phyloP scores from a whole-genome alignment of 2,113 vertebrate genomes.

The Hyperopisus bebe region DNA sequence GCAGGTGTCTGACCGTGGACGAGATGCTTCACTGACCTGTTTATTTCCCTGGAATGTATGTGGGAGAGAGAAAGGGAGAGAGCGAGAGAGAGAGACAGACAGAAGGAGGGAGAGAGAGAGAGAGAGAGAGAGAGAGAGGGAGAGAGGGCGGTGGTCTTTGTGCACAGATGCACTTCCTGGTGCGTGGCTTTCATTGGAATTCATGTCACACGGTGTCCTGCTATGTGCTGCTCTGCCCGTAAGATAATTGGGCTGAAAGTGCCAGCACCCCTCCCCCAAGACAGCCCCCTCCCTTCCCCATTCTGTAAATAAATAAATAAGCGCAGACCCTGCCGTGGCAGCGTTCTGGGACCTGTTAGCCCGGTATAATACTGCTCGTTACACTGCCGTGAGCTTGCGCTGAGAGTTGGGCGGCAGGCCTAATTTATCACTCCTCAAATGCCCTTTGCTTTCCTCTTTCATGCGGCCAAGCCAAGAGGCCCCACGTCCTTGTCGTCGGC shows the following conservation, averaged over 20 bases:
- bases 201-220: slow-evolving; percentile 55
- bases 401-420: slow-evolving; percentile 45
- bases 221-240: slow-evolving; percentile 44
- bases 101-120: background rate
- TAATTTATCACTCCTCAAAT: slow-evolving; percentile 54
- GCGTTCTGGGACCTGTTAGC: slow-evolving; percentile 50
- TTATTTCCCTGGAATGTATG: background rate
- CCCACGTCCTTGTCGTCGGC: background rate
- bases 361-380: slow-evolving; percentile 50
- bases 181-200: slow-evolving; percentile 57
- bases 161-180: slow-evolving; percentile 35
- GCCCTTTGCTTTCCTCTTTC: slow-evolving; percentile 6
- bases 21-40: slow-evolving; percentile 8
- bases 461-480: background rate
- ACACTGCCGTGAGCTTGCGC: slow-evolving; percentile 49
- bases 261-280: slow-evolving; percentile 33
- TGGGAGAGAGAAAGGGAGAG: background rate
- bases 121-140: background rate
- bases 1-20: slow-evolving; percentile 26
- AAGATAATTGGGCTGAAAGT: slow-evolving; percentile 62
- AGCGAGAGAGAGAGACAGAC: background rate
- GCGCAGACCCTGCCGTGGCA: slow-evolving; percentile 46
- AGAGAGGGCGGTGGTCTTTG: slow-evolving; percentile 21
- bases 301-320: slow-evolving; percentile 54
- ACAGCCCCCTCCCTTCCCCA: background rate